Base-by-base conservation (phyloP, 2,113 vertebrate genomes). In the Climacteris rufus region DNA sequence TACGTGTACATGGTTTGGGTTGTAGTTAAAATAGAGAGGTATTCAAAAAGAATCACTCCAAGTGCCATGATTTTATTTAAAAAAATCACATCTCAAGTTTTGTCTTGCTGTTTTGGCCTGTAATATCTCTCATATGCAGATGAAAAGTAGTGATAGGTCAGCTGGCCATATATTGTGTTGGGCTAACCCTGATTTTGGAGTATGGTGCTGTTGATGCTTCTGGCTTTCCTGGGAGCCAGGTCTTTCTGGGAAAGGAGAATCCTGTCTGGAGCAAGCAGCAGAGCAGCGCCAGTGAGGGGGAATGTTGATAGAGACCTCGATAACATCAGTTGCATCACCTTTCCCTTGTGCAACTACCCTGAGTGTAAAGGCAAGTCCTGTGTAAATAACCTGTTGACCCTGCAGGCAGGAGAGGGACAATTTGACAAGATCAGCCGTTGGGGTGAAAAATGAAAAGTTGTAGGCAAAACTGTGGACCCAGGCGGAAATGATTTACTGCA, bases 1-100 rank as follows among this genome's bases (percentile, higher is more conserved):
- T 25, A 31, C 1, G 35, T 0, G 0, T 16, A 0, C 44, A 6
- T 0, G 0, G 7, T 45, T 89, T 81, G 54, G 20, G 22, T 68
- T 49, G 14, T 54, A 70, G 17, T 28, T 86, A 14, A 70, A 77
- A 42, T 12, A 19, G 4, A 6, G 28, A 76, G 10, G 3, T 35
- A 5, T 23, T 82, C 4, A 37, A 35, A 53, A 44, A 17, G 24
- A 23, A 11, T 15, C 8, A 27, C 25, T 24, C 8, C 17, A 75
- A 75, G n/a, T 56, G 9, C 13, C 1, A 3, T 60, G 15, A 7
- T 39, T 54, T 68, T 30, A 18, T 37, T 5, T 5, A 6, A 10
- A 23, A 31, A 22, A 47, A 2, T 6, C 6, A 3, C 23, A 9
- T 10, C 39, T 28, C 0, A n/a, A 4, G 72, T 30, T 7, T 16